A percentile compares a stretch with the other conserved stretches of the same genome.
phyloP scores from a whole-genome alignment of 2,113 vertebrate species.

The Proterorhinus semilunaris region DNA sequence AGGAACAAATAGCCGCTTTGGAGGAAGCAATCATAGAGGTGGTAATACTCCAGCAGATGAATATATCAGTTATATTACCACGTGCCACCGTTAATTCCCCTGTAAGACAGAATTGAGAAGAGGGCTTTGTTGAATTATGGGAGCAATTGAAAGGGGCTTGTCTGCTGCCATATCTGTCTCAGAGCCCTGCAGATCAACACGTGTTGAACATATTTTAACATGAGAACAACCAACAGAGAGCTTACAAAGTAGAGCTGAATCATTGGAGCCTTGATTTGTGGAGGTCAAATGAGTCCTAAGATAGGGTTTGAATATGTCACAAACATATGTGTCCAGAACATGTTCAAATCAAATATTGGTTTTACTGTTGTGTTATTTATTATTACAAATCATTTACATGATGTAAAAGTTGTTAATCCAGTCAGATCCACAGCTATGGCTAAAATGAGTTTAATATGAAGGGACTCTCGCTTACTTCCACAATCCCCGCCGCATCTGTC shows the following conservation, averaged over 20 bases:
- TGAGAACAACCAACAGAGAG: not conserved
- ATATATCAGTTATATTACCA: constrained; percentile 42
- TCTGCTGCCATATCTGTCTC: constrained; percentile 17
- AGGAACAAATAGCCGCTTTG: constrained; percentile 10
- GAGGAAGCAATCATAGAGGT: constrained; percentile 40
- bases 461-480: too few relatives aligned
- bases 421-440: too few relatives aligned
- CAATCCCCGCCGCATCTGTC: too few relatives aligned
- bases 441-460: too few relatives aligned
- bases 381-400: too few relatives aligned
- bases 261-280: too few relatives aligned
- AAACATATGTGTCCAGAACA: too few relatives aligned
- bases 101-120: constrained; percentile 14
- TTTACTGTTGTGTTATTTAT: too few relatives aligned
- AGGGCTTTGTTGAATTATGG: constrained; percentile 40
- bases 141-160: constrained; percentile 18
- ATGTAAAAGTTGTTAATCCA: too few relatives aligned
- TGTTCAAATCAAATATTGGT: too few relatives aligned
- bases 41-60: constrained; percentile 35
- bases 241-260: not conserved
- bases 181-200: not conserved
- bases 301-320: too few relatives aligned
- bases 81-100: constrained; percentile 38
- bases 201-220: constrained; percentile 6
- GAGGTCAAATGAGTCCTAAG: too few relatives aligned